phyloP scores from a whole-genome alignment of 1,140 invertebrate species.

The Anastrepha ludens region DNA sequence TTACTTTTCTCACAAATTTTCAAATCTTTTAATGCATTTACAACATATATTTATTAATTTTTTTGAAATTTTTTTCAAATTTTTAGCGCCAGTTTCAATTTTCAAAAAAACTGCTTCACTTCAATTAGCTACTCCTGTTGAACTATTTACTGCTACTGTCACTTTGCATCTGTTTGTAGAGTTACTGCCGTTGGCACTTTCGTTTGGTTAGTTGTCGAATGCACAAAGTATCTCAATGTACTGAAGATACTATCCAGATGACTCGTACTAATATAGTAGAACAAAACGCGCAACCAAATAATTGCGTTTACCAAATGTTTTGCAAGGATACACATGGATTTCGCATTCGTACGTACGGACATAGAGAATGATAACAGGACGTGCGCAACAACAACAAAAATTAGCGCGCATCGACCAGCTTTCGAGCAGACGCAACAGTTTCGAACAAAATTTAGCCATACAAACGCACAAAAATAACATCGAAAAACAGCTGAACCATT shows the following conservation, averaged over 20 bases:
- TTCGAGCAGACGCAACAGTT: constrained; percentile 51
- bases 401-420: not conserved
- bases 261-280: constrained; percentile 54
- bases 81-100: not conserved
- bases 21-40: not conserved
- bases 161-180: not conserved
- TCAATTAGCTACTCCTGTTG: not conserved
- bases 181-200: not conserved
- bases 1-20: not conserved
- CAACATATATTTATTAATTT: too few species aligned
- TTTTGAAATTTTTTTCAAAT: too few species aligned
- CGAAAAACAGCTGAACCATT: not conserved
- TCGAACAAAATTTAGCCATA: not conserved
- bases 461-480: not conserved
- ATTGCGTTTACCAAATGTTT: constrained; percentile 55
- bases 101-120: not conserved
- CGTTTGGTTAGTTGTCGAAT: constrained; percentile 49
- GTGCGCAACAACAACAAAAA: not conserved
- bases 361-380: constrained; percentile 16
- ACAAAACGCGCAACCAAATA: constrained; percentile 53
- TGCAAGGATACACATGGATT: constrained; percentile 53
- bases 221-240: constrained; percentile 54
- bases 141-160: not conserved
- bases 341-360: not conserved
- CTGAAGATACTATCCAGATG: constrained; percentile 56